Conservation (phyloP, 2,797 vertebrate species). For the Anas acuta region DNA sequence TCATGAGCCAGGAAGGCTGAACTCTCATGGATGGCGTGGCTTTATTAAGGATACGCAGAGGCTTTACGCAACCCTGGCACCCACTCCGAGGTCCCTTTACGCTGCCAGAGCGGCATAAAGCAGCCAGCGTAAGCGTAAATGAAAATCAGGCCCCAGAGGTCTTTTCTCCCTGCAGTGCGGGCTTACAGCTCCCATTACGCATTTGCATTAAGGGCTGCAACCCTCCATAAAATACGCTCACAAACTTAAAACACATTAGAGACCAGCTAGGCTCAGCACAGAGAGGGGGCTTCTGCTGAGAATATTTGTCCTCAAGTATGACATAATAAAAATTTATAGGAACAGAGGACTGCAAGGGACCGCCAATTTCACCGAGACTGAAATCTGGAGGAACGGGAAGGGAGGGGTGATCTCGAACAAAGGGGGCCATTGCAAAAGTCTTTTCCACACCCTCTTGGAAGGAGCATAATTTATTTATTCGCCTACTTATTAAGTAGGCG, state of each 20-base stretch:
- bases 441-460: background rate
- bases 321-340: constrained; percentile 18
- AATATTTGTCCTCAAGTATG: constrained; percentile 36
- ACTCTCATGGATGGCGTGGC: background rate
- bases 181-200: constrained; percentile 48
- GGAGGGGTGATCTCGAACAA: background rate
- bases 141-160: constrained; percentile 59
- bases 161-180: constrained; percentile 51
- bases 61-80: constrained; percentile 38
- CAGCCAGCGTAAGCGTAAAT: constrained; percentile 16
- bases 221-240: constrained; percentile 45
- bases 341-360: background rate
- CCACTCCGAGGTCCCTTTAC: constrained; percentile 41
- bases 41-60: constrained; percentile 28
- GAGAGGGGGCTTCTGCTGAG: background rate
- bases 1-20: constrained; percentile 1
- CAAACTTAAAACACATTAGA: constrained; percentile 59
- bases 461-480: background rate
- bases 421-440: background rate
- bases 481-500: background rate
- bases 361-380: background rate
- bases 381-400: background rate
- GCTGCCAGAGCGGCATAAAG: background rate
- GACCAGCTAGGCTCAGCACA: constrained; percentile 45
- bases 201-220: constrained; percentile 58